Conservation (phyloP, 2,113 vertebrate species). For the Alouatta palliata region DNA sequence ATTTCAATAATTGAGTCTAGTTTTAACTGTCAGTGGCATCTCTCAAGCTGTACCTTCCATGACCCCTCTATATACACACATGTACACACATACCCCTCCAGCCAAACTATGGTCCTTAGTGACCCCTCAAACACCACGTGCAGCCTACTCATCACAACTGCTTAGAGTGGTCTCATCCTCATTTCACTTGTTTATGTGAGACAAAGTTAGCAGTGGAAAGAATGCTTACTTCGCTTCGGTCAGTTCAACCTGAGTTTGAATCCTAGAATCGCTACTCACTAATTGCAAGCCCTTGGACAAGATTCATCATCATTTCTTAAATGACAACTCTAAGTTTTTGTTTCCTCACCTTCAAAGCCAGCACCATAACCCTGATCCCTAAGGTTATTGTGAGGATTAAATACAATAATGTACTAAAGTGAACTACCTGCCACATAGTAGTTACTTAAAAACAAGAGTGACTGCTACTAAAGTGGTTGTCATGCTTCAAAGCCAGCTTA, state of each 20-base stretch:
- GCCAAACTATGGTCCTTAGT: background rate
- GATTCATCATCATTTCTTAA: background rate
- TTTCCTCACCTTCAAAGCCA: background rate
- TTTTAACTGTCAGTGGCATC: background rate
- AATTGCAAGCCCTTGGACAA: background rate
- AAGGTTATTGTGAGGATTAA: background rate
- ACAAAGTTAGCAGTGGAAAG: background rate
- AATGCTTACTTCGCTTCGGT: background rate
- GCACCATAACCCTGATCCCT: background rate
- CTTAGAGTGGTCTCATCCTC: background rate
- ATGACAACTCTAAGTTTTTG: background rate
- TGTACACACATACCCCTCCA: background rate
- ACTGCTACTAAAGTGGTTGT: background rate
- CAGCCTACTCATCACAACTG: background rate
- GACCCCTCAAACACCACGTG: background rate
- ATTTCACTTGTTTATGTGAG: background rate
- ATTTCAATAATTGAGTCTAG: background rate
- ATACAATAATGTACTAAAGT: background rate
- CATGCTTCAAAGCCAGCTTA: too few species aligned
- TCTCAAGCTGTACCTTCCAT: background rate
- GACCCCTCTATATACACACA: background rate
- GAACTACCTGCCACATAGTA: background rate
- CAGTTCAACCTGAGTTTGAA: background rate
- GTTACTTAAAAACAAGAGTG: background rate
- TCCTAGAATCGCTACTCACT: background rate